Evolutionary conservation across 2,888 invertebrate species (phyloP), one percentile per base, ranked within the genome.

Genomic region (Hyposoter dolosus): DNA sequence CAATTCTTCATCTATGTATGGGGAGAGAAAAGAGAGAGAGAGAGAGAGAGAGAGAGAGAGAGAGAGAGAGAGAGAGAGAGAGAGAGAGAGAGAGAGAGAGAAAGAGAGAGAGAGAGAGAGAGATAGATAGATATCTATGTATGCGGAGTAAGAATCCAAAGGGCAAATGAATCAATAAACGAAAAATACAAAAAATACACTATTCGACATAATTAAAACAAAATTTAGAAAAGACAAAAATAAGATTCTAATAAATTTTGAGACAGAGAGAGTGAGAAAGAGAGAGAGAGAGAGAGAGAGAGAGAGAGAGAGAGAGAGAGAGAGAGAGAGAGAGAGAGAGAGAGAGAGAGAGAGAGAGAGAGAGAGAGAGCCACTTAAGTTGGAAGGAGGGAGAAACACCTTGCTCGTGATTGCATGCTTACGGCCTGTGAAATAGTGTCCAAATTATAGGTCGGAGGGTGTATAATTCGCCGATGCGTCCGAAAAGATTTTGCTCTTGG

Each of bases 321-420:
- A 69, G 56, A 28, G 28, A 28, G 28, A 28, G 28, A 28, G 28
- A 28, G 28, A 28, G 28, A 28, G 28, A 28, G 28, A 28, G 28
- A 28, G 28, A 28, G 43, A 15, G 53, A 69, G 72, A 53, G 40
- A 28, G 15, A 47, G 47, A 63, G 50, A 19, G 77, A 32, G 68
- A 68, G 45, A 69, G 56, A 15, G 53, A 69, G 72, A 53, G 40
- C 85, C 85, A 88, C 87, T 86, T 84, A 85, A 45, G 76, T 63
- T 69, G 47, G 78, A 78, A 80, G 71, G 75, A 83, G 86, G 68
- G 84, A 89, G 90, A 90, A 91, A 92, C 92, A 92, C 91, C 91
- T 92, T 92, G 91, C 91, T 81, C 92, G 91, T 92, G 93, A 93
- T 93, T 92, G 92, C 92, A 91, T 90, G 90, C 90, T 92, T 90